phyloP scores from a whole-genome alignment of 2,888 invertebrate genomes.

The Galeruca laticollis region DNA sequence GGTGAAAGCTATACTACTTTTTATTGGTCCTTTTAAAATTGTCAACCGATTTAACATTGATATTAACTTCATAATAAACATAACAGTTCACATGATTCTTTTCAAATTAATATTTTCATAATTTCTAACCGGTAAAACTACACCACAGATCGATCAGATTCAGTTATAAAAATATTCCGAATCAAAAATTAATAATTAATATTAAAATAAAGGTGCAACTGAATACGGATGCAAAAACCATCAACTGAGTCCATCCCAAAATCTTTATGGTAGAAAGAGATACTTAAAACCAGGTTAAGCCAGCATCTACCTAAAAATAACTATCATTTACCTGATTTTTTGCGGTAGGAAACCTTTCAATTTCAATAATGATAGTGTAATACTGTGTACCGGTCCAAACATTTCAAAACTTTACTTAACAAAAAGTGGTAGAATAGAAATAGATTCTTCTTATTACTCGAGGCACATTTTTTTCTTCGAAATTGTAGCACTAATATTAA shows the following conservation, averaged over 20 bases:
- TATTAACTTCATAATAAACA: too few relatives aligned
- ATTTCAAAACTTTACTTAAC: conserved; percentile 19
- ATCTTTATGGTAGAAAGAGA: conserved; percentile 12
- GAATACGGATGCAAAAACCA: too few relatives aligned
- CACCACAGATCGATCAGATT: too few relatives aligned
- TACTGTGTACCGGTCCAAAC: conserved; percentile 18
- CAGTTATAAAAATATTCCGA: too few relatives aligned
- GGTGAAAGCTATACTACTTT: too few relatives aligned
- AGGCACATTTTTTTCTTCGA: neutral
- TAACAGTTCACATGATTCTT: too few relatives aligned
- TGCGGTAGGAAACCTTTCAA: conserved; percentile 62
- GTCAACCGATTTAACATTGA: too few relatives aligned
- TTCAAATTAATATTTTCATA: too few relatives aligned
- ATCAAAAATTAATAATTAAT: too few relatives aligned
- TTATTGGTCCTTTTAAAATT: too few relatives aligned
- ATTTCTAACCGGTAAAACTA: too few relatives aligned
- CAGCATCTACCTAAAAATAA: conserved; percentile 57
- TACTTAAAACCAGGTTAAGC: conserved; percentile 37
- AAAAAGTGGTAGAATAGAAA: neutral
- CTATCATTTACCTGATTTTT: conserved; percentile 59
- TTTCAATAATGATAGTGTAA: conserved; percentile 59
- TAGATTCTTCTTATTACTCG: neutral
- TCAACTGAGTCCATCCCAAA: conserved; percentile 15
- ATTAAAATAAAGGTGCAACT: too few relatives aligned
- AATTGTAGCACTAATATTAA: neutral